phyloP scores from a whole-genome alignment of 92 coral and sea anemone species.

The Phenganax marumi region DNA sequence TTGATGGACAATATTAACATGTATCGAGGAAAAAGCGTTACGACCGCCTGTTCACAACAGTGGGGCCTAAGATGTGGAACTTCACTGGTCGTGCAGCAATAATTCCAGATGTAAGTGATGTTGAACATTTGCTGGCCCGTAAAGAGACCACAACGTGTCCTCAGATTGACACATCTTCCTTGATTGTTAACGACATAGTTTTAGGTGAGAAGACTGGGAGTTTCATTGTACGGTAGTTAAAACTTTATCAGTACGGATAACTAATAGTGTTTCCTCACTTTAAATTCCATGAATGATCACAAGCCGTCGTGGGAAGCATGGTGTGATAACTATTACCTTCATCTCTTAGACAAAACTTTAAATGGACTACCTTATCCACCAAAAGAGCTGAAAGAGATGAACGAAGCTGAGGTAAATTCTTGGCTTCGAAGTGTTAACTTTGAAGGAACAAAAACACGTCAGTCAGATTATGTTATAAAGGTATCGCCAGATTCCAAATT shows the following conservation, averaged over 20 bases:
- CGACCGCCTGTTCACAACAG: neutral
- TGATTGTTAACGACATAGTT: neutral
- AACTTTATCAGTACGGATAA: no score
- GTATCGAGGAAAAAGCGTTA: no score
- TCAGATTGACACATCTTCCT: neutral
- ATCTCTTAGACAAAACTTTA: constrained; percentile 13
- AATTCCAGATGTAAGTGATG: neutral
- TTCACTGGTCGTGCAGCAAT: constrained; percentile 6
- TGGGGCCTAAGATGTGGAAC: no score
- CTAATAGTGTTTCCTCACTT: no score
- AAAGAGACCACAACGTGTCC: neutral
- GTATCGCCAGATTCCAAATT: neutral
- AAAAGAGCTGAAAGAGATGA: constrained; percentile 3
- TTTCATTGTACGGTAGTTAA: no score
- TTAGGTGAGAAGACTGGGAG: no score
- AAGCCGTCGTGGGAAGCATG: constrained; percentile 21
- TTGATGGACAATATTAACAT: constrained; percentile 4
- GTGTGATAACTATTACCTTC: constrained; percentile 34
- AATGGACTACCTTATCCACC: constrained; percentile 22
- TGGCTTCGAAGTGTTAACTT: constrained; percentile 25
- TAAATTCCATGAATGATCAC: constrained; percentile 23
- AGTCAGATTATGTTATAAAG: neutral
- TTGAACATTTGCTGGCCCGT: neutral
- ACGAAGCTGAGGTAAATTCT: constrained; percentile 24
- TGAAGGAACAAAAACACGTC: neutral